Percentiles rank a stretch among this genome's conserved stretches.
These are phyloP conservation scores for Tinea pellionella DNA, from an alignment of 2,888 invertebrate species.

Conservation along the genomic window DNA sequence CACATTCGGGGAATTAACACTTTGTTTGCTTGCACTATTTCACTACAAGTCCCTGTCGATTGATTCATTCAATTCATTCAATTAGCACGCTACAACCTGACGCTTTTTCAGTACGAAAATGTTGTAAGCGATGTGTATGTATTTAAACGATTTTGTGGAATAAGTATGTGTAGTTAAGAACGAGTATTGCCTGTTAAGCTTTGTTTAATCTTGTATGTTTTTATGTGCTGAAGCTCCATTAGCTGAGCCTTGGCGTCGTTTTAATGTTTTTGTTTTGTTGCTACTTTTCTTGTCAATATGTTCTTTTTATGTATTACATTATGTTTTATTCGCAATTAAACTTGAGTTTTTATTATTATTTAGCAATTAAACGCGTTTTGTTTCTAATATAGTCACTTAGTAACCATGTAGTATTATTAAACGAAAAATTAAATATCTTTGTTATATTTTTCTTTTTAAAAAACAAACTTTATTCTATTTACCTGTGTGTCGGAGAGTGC, in stretches of 20 bases:
- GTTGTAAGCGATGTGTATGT: background rate
- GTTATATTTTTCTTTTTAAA: too few species aligned
- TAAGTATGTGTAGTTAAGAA: background rate
- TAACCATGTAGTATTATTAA: too few species aligned
- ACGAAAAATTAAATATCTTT: too few species aligned
- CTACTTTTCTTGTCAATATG: too few species aligned
- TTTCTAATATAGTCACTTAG: too few species aligned
- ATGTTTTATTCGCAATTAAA: too few species aligned
- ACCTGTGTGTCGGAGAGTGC: background rate
- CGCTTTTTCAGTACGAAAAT: background rate
- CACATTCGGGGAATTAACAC: background rate
- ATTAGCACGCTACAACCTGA: background rate
- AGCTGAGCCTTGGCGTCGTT: background rate
- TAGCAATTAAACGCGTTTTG: too few species aligned
- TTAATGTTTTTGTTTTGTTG: background rate
- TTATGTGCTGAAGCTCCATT: background rate
- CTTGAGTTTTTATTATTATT: too few species aligned
- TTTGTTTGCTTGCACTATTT: background rate
- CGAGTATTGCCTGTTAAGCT: background rate
- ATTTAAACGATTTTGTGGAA: background rate
- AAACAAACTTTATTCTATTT: background rate
- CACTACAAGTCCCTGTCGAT: background rate
- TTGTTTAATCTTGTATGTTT: background rate
- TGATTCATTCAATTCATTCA: constrained; percentile 5
- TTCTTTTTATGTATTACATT: too few species aligned